phyloP scores from a whole-genome alignment of 1,140 invertebrate species.

The Bombyx mandarina region DNA sequence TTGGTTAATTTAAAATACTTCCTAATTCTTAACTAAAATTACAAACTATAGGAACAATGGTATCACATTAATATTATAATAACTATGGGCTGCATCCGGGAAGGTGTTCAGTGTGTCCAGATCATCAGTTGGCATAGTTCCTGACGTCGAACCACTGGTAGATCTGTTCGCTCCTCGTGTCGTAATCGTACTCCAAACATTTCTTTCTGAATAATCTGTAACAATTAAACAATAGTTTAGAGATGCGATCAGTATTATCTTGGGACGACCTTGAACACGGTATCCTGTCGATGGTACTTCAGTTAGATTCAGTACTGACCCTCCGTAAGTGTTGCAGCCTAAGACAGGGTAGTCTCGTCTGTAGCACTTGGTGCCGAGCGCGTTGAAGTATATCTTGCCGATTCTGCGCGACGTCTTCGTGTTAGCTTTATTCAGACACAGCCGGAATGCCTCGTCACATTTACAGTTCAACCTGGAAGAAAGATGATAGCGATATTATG shows the following conservation, averaged over 20 bases:
- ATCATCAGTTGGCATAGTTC: neutral
- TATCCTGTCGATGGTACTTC: no score
- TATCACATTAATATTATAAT: no score
- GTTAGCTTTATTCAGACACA: slow-evolving; percentile 73
- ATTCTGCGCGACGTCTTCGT: slow-evolving; percentile 70
- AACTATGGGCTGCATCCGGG: no score
- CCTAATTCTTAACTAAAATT: no score
- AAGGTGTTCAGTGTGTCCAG: no score
- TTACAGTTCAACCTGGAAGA: slow-evolving; percentile 73
- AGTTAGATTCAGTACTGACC: slow-evolving; percentile 25
- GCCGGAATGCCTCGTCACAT: slow-evolving; percentile 78
- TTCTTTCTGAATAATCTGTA: slow-evolving; percentile 53
- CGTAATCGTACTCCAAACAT: slow-evolving; percentile 60
- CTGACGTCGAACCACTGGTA: slow-evolving; percentile 71
- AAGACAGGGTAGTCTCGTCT: slow-evolving; percentile 76
- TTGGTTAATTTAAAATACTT: no score
- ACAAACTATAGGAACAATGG: no score
- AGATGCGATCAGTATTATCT: no score
- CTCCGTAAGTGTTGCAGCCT: slow-evolving; percentile 64
- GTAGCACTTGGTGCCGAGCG: slow-evolving; percentile 77
- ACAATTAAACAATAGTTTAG: slow-evolving; percentile 1
- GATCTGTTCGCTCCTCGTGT: slow-evolving; percentile 26
- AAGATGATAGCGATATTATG: no score
- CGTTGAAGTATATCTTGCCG: slow-evolving; percentile 78
- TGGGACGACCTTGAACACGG: no score